Percentiles rank a stretch among this genome's conserved stretches.
Conservation (phyloP, 2,797 vertebrate genomes). For the Xiphorhynchus erythropygius region DNA sequence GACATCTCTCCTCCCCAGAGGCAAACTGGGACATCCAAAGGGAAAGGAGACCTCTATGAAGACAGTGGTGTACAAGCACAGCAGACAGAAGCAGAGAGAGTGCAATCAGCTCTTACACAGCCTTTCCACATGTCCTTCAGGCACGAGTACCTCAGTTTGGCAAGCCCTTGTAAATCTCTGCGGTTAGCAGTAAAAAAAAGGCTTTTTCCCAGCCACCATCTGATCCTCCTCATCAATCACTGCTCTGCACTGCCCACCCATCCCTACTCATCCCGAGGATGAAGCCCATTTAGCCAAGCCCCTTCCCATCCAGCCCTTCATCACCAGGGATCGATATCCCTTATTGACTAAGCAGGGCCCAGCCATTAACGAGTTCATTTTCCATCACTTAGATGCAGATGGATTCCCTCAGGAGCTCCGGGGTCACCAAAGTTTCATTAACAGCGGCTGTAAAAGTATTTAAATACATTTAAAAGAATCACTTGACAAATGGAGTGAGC, state of each 20-base stretch:
- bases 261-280: neutral
- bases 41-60: neutral
- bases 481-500: neutral
- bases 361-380: constrained; percentile 69
- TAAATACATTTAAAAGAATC: constrained; percentile 23
- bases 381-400: constrained; percentile 58
- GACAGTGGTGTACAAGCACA: neutral
- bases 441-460: constrained; percentile 37
- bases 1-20: neutral
- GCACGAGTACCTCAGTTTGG: neutral
- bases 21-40: neutral
- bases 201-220: neutral
- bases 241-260: neutral
- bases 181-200: neutral
- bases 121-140: neutral
- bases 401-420: constrained; percentile 19
- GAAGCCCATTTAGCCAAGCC: constrained; percentile 17
- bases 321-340: constrained; percentile 56
- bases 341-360: constrained; percentile 22
- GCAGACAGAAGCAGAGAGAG: neutral
- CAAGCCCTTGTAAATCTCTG: neutral
- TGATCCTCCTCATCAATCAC: neutral
- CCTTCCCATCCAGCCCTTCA: constrained; percentile 39
- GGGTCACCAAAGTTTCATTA: constrained; percentile 60
- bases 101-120: neutral